Evolutionary conservation across 2,113 vertebrate genomes (phyloP).

Genomic region (Nymphicus hollandicus): DNA sequence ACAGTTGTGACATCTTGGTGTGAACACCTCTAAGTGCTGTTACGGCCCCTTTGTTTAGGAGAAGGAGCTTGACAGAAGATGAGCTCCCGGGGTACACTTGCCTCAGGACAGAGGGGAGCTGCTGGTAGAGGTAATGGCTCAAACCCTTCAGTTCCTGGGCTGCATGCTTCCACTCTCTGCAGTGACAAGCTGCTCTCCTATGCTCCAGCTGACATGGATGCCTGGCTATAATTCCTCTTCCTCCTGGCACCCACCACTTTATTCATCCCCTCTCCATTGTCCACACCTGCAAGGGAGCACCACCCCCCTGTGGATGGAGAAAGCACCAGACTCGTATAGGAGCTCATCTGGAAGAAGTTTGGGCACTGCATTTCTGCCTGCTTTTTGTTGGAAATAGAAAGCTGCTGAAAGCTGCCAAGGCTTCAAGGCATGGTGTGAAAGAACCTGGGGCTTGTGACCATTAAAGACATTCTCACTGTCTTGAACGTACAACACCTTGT

Average conservation of each 20-base stretch:
- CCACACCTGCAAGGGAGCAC: background rate
- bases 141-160: background rate
- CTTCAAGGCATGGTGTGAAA: background rate
- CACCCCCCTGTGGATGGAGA: background rate
- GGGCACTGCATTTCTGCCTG: background rate
- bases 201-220: rapidly evolving
- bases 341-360: background rate
- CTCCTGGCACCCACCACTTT: background rate
- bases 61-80: background rate
- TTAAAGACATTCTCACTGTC: background rate
- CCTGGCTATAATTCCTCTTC: background rate
- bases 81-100: background rate
- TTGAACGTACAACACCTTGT: background rate
- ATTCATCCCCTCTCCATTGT: background rate
- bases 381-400: background rate
- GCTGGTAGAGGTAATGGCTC: background rate
- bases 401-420: background rate
- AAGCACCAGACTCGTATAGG: background rate
- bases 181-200: background rate
- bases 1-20: background rate
- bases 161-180: background rate
- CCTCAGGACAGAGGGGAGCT: rapidly evolving
- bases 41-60: background rate
- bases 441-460: background rate
- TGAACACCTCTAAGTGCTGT: background rate